Evolutionary conservation across 2,888 invertebrate species (phyloP).

Genomic region (Unio delphinus): DNA sequence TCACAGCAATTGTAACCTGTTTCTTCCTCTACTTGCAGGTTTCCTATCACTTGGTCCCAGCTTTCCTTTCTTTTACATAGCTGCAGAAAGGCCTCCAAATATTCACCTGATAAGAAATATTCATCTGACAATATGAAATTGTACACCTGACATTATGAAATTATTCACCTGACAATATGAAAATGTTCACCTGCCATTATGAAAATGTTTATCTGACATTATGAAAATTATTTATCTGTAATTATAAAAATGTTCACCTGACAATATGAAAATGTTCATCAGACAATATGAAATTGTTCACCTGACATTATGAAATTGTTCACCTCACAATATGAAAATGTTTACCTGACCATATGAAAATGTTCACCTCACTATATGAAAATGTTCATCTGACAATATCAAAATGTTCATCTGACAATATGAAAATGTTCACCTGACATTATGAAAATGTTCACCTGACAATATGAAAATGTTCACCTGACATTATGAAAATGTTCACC

Average conservation of each 20-base stretch:
- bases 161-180: neutral
- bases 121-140: neutral
- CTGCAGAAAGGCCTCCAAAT: conserved; percentile 81
- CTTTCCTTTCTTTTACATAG: conserved; percentile 74
- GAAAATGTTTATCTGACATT: neutral
- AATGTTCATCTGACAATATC: neutral
- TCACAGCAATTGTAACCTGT: too few species aligned
- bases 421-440: neutral
- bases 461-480: conserved; percentile 9
- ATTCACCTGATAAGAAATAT: conserved; percentile 74
- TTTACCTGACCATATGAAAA: neutral
- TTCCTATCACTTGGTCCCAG: conserved; percentile 49
- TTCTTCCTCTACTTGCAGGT: conserved; percentile 6
- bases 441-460: conserved; percentile 78
- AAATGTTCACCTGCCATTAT: neutral
- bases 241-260: too few species aligned
- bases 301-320: neutral
- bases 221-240: too few species aligned
- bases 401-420: neutral
- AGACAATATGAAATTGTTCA: neutral
- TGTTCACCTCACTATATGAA: neutral
- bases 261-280: neutral
- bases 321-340: neutral
- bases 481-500: neutral
- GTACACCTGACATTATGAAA: neutral